Conservation (phyloP, 35 echinoderm and acorn worm species). For the Ophioderma brevispina region DNA sequence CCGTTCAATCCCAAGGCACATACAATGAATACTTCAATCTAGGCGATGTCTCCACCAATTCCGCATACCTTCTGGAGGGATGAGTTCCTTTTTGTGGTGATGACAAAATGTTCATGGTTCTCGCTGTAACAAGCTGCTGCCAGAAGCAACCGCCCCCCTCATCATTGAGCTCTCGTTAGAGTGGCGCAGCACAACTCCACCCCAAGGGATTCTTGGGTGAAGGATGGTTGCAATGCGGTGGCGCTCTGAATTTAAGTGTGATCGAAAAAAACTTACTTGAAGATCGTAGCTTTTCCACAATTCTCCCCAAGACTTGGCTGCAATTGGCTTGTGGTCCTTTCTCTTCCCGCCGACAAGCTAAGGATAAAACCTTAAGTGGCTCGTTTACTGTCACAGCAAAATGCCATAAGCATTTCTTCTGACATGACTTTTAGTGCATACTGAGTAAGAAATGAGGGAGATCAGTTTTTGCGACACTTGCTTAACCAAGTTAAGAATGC, state of each 20-base stretch:
- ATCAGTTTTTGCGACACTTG: slow-evolving; percentile 79
- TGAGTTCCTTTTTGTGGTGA: slow-evolving; percentile 65
- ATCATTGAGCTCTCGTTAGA: slow-evolving; percentile 70
- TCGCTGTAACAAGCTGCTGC: slow-evolving; percentile 61
- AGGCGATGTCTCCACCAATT: slow-evolving; percentile 50
- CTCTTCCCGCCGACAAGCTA: slow-evolving; percentile 78
- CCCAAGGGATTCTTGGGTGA: slow-evolving; percentile 75
- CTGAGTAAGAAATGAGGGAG: no score
- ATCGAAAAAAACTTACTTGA: slow-evolving; percentile 83
- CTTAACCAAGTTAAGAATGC: slow-evolving; percentile 72
- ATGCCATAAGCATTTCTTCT: slow-evolving; percentile 64
- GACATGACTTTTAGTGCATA: slow-evolving; percentile 70
- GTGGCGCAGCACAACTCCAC: slow-evolving; percentile 61
- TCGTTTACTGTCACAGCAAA: slow-evolving; percentile 41
- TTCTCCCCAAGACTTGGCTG: slow-evolving; percentile 64
- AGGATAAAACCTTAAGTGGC: slow-evolving; percentile 61
- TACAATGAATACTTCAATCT: slow-evolving; percentile 81
- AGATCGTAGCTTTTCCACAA: slow-evolving; percentile 60
- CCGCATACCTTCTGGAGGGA: slow-evolving; percentile 59
- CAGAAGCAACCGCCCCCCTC: slow-evolving; percentile 72
- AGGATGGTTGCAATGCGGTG: slow-evolving; percentile 81
- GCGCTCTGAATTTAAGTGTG: slow-evolving; percentile 87
- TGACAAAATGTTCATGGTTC: slow-evolving; percentile 72
- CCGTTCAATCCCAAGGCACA: slow-evolving; percentile 74
- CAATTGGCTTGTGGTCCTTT: slow-evolving; percentile 77